A percentile compares a stretch with the other conserved stretches of the same genome.
Conservation (phyloP, 2,797 vertebrate genomes). For the Tapera naevia region DNA sequence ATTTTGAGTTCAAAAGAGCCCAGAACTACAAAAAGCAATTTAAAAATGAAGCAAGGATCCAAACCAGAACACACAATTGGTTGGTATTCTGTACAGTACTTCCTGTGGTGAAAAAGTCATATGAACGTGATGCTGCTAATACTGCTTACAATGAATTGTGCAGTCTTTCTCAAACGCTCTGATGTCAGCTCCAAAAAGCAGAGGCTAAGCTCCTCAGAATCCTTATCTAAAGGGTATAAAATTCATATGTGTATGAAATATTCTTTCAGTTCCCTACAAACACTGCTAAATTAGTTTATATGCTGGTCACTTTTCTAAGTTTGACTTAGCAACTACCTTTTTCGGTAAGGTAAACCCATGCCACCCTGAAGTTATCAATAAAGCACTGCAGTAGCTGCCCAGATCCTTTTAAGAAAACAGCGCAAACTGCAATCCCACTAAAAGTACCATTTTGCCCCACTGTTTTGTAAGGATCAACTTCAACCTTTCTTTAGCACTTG, state of each 20-base stretch:
- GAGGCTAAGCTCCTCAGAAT: not conserved
- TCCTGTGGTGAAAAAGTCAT: not conserved
- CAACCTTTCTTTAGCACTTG: not conserved
- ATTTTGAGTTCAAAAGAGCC: not conserved
- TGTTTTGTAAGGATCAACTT: not conserved
- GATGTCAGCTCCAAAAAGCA: not conserved
- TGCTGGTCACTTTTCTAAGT: not conserved
- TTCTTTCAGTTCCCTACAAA: not conserved
- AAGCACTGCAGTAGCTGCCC: not conserved
- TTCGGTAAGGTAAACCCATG: not conserved
- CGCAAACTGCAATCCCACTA: not conserved
- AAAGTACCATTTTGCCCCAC: not conserved
- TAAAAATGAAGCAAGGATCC: not conserved
- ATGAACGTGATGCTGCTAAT: not conserved
- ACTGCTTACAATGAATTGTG: not conserved
- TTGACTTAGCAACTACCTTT: not conserved
- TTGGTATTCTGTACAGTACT: not conserved
- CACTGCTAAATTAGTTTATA: not conserved
- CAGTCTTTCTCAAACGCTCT: not conserved
- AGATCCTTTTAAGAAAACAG: not conserved
- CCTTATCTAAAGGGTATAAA: not conserved
- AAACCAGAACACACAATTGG: not conserved
- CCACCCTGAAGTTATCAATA: not conserved
- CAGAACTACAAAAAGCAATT: not conserved
- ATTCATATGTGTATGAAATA: not conserved